Percentiles rank a stretch among this genome's conserved stretches.
These are phyloP conservation scores for Nesometra sesokonis DNA, from an alignment of 35 echinoderm and acorn worm genomes.

Conservation along the genomic window DNA sequence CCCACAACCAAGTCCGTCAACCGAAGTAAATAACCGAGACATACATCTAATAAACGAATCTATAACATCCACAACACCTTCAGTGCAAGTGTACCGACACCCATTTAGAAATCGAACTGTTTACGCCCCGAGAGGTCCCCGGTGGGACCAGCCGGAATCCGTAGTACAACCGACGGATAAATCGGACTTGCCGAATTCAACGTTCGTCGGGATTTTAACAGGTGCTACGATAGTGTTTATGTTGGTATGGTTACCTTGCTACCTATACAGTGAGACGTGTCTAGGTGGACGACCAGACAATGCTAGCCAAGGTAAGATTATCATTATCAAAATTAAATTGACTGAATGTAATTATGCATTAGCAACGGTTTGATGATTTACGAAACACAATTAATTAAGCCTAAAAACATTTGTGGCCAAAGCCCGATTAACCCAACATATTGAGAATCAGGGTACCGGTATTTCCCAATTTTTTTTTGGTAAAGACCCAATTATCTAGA, in stretches of 20 bases:
- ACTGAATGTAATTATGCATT: no score
- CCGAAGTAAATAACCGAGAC: neutral
- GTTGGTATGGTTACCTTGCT: neutral
- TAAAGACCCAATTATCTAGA: no score
- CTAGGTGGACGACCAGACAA: neutral
- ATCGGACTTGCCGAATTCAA: neutral
- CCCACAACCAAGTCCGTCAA: neutral
- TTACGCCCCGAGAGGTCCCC: neutral
- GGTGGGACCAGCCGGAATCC: neutral
- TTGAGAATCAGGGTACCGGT: no score
- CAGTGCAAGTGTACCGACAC: neutral
- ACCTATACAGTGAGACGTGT: neutral
- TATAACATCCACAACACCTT: neutral
- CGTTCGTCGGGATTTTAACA: neutral
- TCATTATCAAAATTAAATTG: no score
- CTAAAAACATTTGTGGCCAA: no score
- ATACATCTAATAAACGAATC: neutral
- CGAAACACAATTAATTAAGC: no score
- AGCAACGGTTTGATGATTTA: no score
- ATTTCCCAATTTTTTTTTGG: no score
- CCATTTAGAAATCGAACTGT: neutral
- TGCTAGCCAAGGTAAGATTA: neutral
- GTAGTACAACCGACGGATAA: neutral
- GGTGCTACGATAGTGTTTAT: neutral
- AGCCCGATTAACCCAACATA: no score